Percentiles rank a stretch among this genome's conserved stretches.
Evolutionary conservation across 2,888 invertebrate species (phyloP).

Genomic region (Nyleta sp.): DNA sequence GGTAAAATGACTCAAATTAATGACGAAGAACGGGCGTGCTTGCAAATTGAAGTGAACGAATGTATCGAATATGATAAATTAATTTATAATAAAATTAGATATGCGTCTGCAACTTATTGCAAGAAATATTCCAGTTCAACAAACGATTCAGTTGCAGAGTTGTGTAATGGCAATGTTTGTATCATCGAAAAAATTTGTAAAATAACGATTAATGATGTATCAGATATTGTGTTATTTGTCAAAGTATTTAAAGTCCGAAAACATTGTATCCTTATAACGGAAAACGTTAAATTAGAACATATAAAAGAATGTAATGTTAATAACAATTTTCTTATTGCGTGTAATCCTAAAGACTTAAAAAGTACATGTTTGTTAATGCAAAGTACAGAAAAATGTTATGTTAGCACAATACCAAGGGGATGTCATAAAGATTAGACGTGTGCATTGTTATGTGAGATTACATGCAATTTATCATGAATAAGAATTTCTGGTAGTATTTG

Average conservation of each 20-base stretch:
- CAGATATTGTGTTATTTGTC: slow-evolving; percentile 14
- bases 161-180: background rate
- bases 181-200: slow-evolving; percentile 17
- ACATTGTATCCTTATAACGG: background rate
- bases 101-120: slow-evolving; percentile 2
- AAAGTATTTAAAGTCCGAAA: background rate
- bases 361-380: slow-evolving; percentile 9
- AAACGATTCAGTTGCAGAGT: slow-evolving; percentile 21
- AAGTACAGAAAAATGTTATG: background rate
- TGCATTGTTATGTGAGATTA: too few relatives aligned
- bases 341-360: slow-evolving; percentile 3
- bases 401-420: slow-evolving; percentile 20
- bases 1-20: background rate
- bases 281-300: background rate
- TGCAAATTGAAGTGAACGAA: too few relatives aligned
- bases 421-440: too few relatives aligned
- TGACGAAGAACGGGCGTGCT: slow-evolving; percentile 1
- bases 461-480: too few relatives aligned
- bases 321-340: background rate
- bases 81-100: slow-evolving; percentile 6
- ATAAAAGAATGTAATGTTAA: slow-evolving; percentile 8
- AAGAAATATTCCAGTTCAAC: slow-evolving; percentile 1
- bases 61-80: background rate
- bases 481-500: too few relatives aligned
- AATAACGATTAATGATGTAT: background rate